phyloP scores from a whole-genome alignment of 2,797 vertebrate species.

The Myiotriccus ornatus region DNA sequence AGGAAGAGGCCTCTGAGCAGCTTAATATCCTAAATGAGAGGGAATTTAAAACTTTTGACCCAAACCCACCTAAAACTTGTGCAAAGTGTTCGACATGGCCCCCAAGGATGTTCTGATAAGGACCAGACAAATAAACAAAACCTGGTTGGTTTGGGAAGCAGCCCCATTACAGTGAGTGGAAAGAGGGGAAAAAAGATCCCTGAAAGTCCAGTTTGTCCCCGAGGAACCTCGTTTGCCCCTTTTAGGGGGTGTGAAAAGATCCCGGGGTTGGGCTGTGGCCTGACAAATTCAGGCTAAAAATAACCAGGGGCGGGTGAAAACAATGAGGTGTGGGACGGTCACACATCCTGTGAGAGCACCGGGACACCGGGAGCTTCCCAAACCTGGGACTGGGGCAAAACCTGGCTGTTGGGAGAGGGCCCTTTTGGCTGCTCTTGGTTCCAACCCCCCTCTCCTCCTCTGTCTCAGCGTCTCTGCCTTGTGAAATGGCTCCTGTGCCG shows the following conservation, averaged over 20 bases:
- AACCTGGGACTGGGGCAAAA: rapidly evolving
- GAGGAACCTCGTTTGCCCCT: background rate
- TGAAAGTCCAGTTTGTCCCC: rapidly evolving
- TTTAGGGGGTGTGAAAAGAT: background rate
- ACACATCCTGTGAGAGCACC: background rate
- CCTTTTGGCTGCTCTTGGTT: rapidly evolving
- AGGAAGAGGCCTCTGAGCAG: background rate
- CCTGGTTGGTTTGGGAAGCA: background rate
- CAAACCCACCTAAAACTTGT: background rate
- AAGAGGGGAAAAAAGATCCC: background rate
- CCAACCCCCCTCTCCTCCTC: background rate
- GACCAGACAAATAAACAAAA: background rate
- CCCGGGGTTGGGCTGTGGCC: background rate
- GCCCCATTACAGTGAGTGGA: background rate
- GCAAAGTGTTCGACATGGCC: rapidly evolving
- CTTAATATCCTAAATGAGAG: rapidly evolving
- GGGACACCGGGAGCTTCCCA: background rate
- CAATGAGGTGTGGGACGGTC: background rate
- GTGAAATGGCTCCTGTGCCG: background rate
- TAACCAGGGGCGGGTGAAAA: background rate
- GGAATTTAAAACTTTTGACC: background rate
- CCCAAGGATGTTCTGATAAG: rapidly evolving
- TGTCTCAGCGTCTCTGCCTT: background rate
- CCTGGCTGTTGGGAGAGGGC: background rate
- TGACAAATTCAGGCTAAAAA: slow-evolving; percentile 26